Evolutionary conservation across 2,113 vertebrate genomes (phyloP), one percentile per base, ranked within the genome.

Genomic region (Nycticebus coucang): DNA sequence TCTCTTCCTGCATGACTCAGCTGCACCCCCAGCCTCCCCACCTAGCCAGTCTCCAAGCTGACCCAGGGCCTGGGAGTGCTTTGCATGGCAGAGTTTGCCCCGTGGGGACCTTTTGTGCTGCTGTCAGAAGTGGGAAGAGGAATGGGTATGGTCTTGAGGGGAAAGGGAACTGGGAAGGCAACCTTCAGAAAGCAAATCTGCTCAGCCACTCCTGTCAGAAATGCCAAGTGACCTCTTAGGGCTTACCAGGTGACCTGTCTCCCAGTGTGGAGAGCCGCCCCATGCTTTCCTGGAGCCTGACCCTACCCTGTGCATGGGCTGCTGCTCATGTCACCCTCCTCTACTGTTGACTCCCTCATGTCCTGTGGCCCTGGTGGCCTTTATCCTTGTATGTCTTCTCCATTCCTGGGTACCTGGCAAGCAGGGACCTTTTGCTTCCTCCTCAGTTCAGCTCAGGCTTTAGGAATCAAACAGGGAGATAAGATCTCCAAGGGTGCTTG

Each of bases 231-330:
- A 30, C 69, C 64, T 79, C 64, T 82, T 77, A 62, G 64, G 28
- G 21, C 81, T 53, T 71, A 24, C 33, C 21, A 10, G 41, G 62
- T 57, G 71, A 28, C 2, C 1, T 83, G 24, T 68, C 30, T 69
- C 45, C 45, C 53, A 0, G 0, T 9, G 13, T 57, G 77, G 50
- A 28, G 24, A 0, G 0, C 59, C 18, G 35, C 30, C 53, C 66
- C 24, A n/a, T 0, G 5, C 37, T 80, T 85, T 21, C 12, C 37
- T 13, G 3, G 26, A 28, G 3, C 55, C 86, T 95, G 41, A 69
- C 41, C 71, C 79, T 79, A 4, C 0, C 8, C 55, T 33, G 28
- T 37, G 5, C 30, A 17, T 92, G 35, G 26, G 37, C 90, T 62
- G 41, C 21, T 11, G 53, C 59, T 82, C 5, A 6, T 21, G 4